A percentile compares a stretch with the other conserved stretches of the same genome.
Evolutionary conservation across 2,113 vertebrate genomes (phyloP).

Genomic region (Paradoxurus hermaphroditus): DNA sequence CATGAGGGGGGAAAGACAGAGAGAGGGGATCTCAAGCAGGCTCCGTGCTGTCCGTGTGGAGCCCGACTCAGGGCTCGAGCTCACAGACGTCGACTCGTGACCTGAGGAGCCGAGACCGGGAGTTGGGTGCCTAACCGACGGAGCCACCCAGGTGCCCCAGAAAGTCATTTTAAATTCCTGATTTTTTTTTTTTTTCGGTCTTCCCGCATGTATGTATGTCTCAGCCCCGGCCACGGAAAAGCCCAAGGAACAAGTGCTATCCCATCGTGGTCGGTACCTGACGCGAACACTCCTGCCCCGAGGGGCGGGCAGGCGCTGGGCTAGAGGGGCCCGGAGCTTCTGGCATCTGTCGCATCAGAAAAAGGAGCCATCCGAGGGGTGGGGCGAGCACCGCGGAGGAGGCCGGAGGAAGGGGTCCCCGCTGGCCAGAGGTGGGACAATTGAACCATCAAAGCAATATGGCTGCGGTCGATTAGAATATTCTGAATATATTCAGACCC

Average conservation of each 20-base stretch:
- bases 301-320: not conserved
- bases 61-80: too few species aligned
- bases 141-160: too few species aligned
- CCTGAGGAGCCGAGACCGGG: too few species aligned
- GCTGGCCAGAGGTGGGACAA: not conserved
- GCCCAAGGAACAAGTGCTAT: not conserved
- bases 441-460: not conserved
- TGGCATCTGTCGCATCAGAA: not conserved
- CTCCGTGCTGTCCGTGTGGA: too few species aligned
- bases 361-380: not conserved
- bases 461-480: not conserved
- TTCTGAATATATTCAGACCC: not conserved
- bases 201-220: not conserved
- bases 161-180: not conserved
- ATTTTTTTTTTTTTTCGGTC: not conserved
- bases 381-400: not conserved
- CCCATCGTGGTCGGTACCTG: rapidly evolving
- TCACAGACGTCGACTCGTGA: too few species aligned
- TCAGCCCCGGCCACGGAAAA: not conserved
- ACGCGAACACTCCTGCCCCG: rapidly evolving
- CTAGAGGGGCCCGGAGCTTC: not conserved
- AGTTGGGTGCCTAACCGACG: too few species aligned
- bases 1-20: too few species aligned
- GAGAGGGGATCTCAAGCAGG: too few species aligned
- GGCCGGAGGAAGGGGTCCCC: not conserved